These are phyloP conservation scores for Slavum lentiscoides DNA, from an alignment of 2,888 invertebrate species.

Conservation along the genomic window DNA sequence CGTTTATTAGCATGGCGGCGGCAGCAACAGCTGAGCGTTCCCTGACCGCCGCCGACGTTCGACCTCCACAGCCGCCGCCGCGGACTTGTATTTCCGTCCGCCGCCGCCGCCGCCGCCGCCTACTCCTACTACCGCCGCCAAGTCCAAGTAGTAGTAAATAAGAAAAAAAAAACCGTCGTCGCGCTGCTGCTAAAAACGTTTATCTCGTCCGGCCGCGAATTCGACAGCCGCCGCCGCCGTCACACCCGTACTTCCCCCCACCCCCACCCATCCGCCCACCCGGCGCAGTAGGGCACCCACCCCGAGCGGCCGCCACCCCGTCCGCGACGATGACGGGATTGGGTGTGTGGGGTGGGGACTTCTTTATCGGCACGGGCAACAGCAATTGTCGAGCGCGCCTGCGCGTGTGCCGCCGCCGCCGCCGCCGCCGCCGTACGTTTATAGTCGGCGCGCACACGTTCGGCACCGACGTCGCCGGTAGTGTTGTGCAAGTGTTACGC, in stretches of 20 bases:
- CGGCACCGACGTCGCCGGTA: conserved; percentile 20
- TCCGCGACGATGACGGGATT: too few relatives aligned
- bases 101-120: background rate
- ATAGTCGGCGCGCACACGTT: conserved; percentile 20
- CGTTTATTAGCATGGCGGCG: conserved; percentile 25
- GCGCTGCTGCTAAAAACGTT: conserved; percentile 15
- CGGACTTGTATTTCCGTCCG: background rate
- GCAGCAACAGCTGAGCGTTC: conserved; percentile 11
- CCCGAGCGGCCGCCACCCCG: background rate
- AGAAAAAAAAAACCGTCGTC: background rate
- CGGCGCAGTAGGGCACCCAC: background rate
- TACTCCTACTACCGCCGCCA: background rate
- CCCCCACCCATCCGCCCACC: too few relatives aligned
- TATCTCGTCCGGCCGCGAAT: conserved; percentile 37
- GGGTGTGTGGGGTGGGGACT: too few relatives aligned
- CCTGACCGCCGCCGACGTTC: background rate
- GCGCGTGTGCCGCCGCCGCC: background rate
- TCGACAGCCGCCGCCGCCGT: conserved; percentile 13
- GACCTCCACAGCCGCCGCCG: too few relatives aligned
- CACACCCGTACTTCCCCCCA: background rate
- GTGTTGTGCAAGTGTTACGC: conserved; percentile 45
- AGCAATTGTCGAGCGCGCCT: background rate
- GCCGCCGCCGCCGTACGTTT: too few relatives aligned
- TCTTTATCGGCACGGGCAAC: too few relatives aligned
- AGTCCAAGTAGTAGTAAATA: too few relatives aligned